These are phyloP conservation scores for Hyposoter didymator DNA, from an alignment of 2,888 invertebrate genomes.

Conservation along the genomic window DNA sequence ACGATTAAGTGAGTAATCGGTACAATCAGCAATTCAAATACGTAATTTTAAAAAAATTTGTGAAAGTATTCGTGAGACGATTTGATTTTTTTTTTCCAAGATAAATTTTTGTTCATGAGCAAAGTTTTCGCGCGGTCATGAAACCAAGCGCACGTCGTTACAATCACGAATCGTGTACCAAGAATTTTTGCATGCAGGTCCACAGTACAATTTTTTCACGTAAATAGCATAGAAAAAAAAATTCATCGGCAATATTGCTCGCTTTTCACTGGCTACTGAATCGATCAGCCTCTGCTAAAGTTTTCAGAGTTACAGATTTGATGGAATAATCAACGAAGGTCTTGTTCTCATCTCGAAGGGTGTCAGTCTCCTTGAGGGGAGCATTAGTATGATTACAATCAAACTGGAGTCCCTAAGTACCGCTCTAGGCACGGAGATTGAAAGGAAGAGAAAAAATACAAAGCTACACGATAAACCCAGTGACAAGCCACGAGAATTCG, in stretches of 20 bases:
- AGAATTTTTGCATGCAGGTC: neutral
- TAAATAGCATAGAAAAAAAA: neutral
- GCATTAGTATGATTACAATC: slow-evolving; percentile 78
- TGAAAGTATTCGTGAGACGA: neutral
- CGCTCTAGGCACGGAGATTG: slow-evolving; percentile 43
- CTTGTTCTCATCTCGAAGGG: slow-evolving; percentile 44
- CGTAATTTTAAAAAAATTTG: neutral
- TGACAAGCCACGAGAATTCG: slow-evolving; percentile 36
- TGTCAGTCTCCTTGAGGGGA: slow-evolving; percentile 54
- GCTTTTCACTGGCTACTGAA: neutral
- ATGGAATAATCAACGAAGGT: slow-evolving; percentile 28
- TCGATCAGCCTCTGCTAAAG: slow-evolving; percentile 5
- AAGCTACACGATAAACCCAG: slow-evolving; percentile 36
- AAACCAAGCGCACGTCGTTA: neutral
- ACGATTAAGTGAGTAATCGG: neutral
- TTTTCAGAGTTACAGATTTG: slow-evolving; percentile 26
- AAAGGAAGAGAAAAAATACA: slow-evolving; percentile 11
- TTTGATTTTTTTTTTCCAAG: too few species aligned
- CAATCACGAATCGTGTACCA: neutral
- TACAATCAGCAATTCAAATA: neutral
- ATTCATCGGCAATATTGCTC: neutral
- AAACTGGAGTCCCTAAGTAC: slow-evolving; percentile 70
- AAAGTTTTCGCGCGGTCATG: neutral
- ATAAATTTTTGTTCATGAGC: too few species aligned
- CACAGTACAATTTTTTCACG: neutral